Evolutionary conservation across 2,113 vertebrate species (phyloP).

Genomic region (Physeter macrocephalus): DNA sequence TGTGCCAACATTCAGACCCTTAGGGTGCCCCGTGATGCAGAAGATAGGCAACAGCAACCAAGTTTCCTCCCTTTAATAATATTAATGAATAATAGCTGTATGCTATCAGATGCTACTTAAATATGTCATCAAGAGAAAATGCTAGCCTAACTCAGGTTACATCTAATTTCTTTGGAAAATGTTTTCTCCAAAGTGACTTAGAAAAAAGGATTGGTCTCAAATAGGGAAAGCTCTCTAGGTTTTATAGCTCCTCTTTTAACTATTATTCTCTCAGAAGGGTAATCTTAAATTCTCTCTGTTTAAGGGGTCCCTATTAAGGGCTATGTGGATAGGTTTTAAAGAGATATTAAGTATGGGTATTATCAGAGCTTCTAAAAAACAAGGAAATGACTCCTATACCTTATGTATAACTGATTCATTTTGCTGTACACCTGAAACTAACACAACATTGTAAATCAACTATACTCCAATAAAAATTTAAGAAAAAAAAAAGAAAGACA

Average conservation of each 20-base stretch:
- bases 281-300: background rate
- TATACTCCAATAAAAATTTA: no score
- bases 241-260: background rate
- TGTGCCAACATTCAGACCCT: background rate
- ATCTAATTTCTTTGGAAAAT: background rate
- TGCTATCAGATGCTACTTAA: background rate
- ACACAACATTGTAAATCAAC: no score
- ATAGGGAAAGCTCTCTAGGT: fast-evolving
- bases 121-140: background rate
- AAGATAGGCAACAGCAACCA: background rate
- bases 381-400: background rate
- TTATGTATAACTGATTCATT: background rate
- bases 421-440: no score
- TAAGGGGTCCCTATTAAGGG: background rate
- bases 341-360: background rate
- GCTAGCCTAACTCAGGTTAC: background rate
- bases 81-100: background rate
- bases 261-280: background rate
- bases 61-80: background rate
- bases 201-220: background rate
- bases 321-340: background rate
- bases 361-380: background rate
- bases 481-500: no score
- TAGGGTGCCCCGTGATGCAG: background rate
- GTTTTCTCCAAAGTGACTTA: background rate